Base-by-base conservation (phyloP, 2,888 invertebrate genomes). In the Agrochola circellaris region DNA sequence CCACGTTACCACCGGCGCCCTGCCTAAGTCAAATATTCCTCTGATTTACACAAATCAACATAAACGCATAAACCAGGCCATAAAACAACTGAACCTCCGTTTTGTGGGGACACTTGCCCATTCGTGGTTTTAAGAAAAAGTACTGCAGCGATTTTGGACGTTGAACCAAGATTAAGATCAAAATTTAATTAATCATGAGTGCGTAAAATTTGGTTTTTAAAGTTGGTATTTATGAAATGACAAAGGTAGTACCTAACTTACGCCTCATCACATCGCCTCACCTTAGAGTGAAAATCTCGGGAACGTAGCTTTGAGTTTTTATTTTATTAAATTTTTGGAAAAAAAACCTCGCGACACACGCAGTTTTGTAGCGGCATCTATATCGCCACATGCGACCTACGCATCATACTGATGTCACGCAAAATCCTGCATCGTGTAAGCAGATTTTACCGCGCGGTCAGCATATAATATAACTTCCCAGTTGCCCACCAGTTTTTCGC, bases 1-100 rank as follows among this genome's bases (percentile, higher is more conserved):
- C 93, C 89, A 92, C 92, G 65, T 61, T n/a, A 45, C 17, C 87
- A 85, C 89, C 86, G 85, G 83, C 84, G 86, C 86, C 86, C 79
- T 75, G 87, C 85, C 89, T 84, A 77, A 79, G 70, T 82, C 86
- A 80, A 85, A 77, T 88, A 87, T 85, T 80, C 85, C 77, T 80
- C 30, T 64, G 79, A 88, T 88, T 88, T 79, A 75, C 88, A 86
- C 88, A 87, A 85, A 85, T 80, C 85, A 78, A 79, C 84, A 86
- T 86, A 83, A 88, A 76, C 77, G 81, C 70, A 82, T 82, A 84
- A 84, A 82, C 48, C 54, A 45, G 73, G 69, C 74, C 66, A 73
- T 76, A 76, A 81, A 77, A 73, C 75, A 71, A 67, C 69, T 60
- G 72, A 38, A 62, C 26, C 67, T 84, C 23, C 15, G 67, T 61